A percentile compares a stretch with the other conserved stretches of the same genome.
phyloP scores from a whole-genome alignment of 2,888 invertebrate species.

The Phania funesta region DNA sequence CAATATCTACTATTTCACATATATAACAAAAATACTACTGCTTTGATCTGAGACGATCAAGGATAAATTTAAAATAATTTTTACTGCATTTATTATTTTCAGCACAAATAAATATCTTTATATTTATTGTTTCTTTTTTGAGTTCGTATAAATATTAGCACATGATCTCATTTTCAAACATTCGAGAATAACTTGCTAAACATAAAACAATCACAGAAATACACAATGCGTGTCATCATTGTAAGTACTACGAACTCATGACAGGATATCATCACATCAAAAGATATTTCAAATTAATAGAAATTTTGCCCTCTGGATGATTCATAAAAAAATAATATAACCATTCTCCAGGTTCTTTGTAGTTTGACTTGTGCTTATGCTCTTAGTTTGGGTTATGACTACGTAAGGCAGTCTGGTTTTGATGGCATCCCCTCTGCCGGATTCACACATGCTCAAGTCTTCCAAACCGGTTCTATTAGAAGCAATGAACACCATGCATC shows the following conservation, averaged over 20 bases:
- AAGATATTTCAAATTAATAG: too few relatives aligned
- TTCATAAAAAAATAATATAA: too few relatives aligned
- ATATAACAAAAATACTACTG: neutral
- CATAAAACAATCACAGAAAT: conserved; percentile 82
- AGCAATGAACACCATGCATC: conserved; percentile 36
- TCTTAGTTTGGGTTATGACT: conserved; percentile 69
- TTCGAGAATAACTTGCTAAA: conserved; percentile 40
- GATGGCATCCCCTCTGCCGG: neutral
- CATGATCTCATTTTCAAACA: conserved; percentile 10
- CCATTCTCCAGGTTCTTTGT: conserved; percentile 64
- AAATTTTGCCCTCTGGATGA: too few relatives aligned
- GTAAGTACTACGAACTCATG: conserved; percentile 52
- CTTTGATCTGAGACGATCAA: conserved; percentile 25
- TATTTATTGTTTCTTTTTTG: neutral
- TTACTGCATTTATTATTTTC: neutral
- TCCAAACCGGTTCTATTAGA: conserved; percentile 11
- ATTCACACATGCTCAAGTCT: conserved; percentile 18
- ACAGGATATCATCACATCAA: too few relatives aligned
- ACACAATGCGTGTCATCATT: conserved; percentile 83
- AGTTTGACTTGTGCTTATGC: conserved; percentile 68
- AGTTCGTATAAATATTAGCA: conserved; percentile 46
- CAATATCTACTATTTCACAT: neutral
- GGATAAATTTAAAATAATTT: conserved; percentile 28
- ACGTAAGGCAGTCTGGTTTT: conserved; percentile 34
- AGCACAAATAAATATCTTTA: neutral